Percentiles rank a stretch among this genome's conserved stretches.
Conservation (phyloP, 1,140 invertebrate genomes). For the Euura saliciscinereae region DNA sequence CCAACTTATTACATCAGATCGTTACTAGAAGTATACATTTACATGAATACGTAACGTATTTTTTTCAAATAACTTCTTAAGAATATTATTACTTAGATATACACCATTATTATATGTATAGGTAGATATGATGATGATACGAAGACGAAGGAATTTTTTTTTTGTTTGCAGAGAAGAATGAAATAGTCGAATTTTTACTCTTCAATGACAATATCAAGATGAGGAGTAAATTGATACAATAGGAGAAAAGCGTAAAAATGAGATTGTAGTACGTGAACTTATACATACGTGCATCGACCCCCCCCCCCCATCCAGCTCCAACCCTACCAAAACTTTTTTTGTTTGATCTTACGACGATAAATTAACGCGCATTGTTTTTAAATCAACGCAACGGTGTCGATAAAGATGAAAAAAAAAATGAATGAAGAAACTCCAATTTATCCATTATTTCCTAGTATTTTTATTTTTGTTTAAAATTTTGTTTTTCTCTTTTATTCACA, state of each 20-base stretch:
- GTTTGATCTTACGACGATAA: not conserved
- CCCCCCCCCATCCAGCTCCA: not conserved
- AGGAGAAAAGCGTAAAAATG: not conserved
- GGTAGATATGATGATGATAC: constrained; percentile 34
- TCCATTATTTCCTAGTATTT: not conserved
- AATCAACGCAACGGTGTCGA: not conserved
- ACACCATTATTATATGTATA: constrained; percentile 42
- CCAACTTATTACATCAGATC: constrained; percentile 42
- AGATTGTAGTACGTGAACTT: not conserved
- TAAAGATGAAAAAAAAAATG: not conserved
- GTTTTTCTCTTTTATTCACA: too few relatives aligned
- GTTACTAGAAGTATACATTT: constrained; percentile 25
- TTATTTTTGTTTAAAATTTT: too few relatives aligned
- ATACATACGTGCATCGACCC: not conserved
- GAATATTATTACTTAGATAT: constrained; percentile 57
- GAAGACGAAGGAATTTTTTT: not conserved
- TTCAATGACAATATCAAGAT: not conserved
- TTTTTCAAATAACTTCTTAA: constrained; percentile 37
- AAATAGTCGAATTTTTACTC: too few relatives aligned
- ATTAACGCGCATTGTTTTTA: not conserved
- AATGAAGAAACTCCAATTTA: not conserved
- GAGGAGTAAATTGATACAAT: not conserved
- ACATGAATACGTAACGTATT: constrained; percentile 41
- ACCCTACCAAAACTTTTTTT: not conserved
- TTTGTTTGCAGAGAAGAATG: not conserved